Evolutionary conservation across 2,797 vertebrate species (phyloP).

Genomic region (Florisuga fusca): DNA sequence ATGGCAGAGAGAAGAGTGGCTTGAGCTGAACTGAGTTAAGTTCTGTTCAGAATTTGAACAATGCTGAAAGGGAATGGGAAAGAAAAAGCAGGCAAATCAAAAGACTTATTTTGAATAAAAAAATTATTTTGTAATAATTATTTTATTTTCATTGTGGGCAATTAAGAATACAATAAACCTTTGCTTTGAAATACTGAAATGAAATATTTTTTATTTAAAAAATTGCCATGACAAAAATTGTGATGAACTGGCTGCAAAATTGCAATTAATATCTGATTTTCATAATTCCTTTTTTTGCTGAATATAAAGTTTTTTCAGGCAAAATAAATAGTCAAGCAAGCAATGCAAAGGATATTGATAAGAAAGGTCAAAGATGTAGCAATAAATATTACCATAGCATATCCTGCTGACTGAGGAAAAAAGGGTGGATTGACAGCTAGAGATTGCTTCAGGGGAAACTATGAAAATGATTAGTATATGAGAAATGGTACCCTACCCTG

Average conservation of each 20-base stretch:
- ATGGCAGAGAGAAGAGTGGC: not conserved
- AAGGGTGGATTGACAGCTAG: not conserved
- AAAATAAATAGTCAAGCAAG: not conserved
- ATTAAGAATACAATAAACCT: not conserved
- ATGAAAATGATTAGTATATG: not conserved
- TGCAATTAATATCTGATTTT: not conserved
- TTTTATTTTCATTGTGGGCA: not conserved
- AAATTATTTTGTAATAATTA: not conserved
- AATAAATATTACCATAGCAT: not conserved
- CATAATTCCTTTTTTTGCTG: not conserved
- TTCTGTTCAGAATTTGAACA: not conserved
- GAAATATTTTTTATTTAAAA: not conserved
- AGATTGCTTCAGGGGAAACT: not conserved
- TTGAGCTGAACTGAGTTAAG: not conserved
- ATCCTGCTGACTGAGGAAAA: not conserved
- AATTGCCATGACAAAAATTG: not conserved
- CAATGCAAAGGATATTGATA: not conserved
- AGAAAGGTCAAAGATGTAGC: not conserved
- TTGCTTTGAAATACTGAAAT: not conserved
- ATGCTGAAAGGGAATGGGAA: not conserved
- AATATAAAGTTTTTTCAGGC: not conserved
- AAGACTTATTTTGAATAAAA: not conserved
- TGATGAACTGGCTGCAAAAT: not conserved
- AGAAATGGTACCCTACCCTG: not conserved
- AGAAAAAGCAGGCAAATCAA: not conserved